Evolutionary conservation across 2,888 invertebrate species (phyloP), one percentile per base, ranked within the genome.

Genomic region (Leucophenga maculata): DNA sequence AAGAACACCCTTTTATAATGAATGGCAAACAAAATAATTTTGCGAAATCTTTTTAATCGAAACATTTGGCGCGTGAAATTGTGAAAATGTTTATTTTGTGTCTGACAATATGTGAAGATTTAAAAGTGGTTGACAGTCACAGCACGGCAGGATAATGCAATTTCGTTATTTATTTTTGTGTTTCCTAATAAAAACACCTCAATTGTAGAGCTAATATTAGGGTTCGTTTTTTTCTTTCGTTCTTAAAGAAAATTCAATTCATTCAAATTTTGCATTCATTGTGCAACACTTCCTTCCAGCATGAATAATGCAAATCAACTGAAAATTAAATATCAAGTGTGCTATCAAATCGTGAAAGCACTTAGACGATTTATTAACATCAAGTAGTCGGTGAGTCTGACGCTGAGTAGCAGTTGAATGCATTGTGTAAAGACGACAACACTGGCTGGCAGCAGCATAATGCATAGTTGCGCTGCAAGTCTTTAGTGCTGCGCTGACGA

Each of bases 1-100:
- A 39, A 39, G 8, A 3, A 6, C 39, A 39, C 39, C 39, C 39
- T 39, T 39, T 11, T 39, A 6, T 11, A 9, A 6, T 39, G 39
- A 9, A 6, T 39, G 39, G 39, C 39, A 39, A 39, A 32, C n/a
- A n/a, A 39, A 39, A 39, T 39, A 39, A 11, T 6, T 57, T 60
- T 60, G 60, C 60, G 26, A 60, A 31, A 39, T 69, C 39, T 3
- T 82, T 79, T 79, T 80, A 83, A 83, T 80, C 83, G 83, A 79
- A 81, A 75, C 81, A 81, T 83, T 81, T 81, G 83, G 82, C 73
- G 78, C 81, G 80, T 81, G 82, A 81, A 81, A 81, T 81, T 83
- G 81, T 77, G 83, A 69, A 78, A 76, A 71, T 75, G 68, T 75
- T 73, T 75, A 72, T 73, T 64, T 68, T 66, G 69, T 39, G 11